These are phyloP conservation scores for Platycheirus albimanus DNA, from an alignment of 2,888 invertebrate genomes.

Conservation along the genomic window DNA sequence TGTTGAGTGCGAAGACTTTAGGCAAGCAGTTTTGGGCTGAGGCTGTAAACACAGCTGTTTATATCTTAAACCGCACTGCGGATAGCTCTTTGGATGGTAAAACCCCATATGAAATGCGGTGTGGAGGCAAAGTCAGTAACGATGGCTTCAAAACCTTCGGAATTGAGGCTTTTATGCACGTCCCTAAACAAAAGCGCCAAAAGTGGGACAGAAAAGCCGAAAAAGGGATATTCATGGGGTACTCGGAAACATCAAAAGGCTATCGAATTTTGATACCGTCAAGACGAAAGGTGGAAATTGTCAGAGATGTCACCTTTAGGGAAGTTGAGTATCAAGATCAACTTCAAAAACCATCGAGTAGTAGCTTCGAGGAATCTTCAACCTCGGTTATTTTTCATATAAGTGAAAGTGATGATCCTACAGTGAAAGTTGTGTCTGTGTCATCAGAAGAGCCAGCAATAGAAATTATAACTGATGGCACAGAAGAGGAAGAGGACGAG, in stretches of 20 bases:
- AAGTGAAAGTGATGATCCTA: too few relatives aligned
- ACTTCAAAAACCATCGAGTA: too few relatives aligned
- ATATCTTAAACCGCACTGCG: constrained; percentile 73
- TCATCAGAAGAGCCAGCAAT: too few relatives aligned
- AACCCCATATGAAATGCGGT: constrained; percentile 80
- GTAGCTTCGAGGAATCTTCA: too few relatives aligned
- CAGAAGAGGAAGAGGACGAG: too few relatives aligned
- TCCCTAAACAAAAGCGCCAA: constrained; percentile 77
- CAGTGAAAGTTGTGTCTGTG: too few relatives aligned
- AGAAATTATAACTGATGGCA: too few relatives aligned
- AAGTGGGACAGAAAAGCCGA: constrained; percentile 78
- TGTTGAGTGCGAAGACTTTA: constrained; percentile 63
- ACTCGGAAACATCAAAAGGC: constrained; percentile 77
- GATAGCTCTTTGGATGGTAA: constrained; percentile 34
- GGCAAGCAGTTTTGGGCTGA: constrained; percentile 78
- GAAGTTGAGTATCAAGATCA: neutral
- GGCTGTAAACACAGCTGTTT: constrained; percentile 77
- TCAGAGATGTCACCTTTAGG: constrained; percentile 44
- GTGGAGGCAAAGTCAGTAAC: constrained; percentile 35
- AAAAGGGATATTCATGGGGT: constrained; percentile 75
- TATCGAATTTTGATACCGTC: constrained; percentile 68
- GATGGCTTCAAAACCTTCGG: constrained; percentile 2
- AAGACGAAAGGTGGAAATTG: constrained; percentile 35
- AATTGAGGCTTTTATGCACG: constrained; percentile 69
- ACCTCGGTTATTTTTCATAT: too few relatives aligned